Evolutionary conservation across 2,113 vertebrate genomes (phyloP), one percentile per base, ranked within the genome.

Genomic region (Sylvietta virens): DNA sequence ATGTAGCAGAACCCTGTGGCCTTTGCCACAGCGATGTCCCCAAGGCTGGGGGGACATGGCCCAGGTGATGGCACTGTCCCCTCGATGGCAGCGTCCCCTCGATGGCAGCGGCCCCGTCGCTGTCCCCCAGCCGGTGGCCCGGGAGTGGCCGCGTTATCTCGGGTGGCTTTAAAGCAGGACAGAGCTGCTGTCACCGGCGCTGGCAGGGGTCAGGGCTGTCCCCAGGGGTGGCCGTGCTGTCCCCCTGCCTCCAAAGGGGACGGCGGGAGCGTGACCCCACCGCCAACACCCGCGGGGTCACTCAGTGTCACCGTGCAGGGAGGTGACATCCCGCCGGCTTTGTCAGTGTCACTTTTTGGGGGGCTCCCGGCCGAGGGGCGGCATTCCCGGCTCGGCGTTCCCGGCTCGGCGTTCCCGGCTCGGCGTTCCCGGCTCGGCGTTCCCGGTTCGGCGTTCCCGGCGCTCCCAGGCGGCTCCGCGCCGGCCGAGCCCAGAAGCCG

Each of bases 401-500:
- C 70, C 13, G 40, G 33, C 9, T 19, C 5, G 11, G 28, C 24
- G 4, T 47, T 28, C 72, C 54, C 54, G 19, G 54, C 2, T 24
- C 7, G 4, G 53, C 24, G 13, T 71, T 57, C 71, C 71, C 33
- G 12, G 56, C 6, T 11, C 3, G 13, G 14, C 14, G 2, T 45
- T 35, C 71, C 71, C 53, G 19, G n/a, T 4, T 37, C 21, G 16
- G 44, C 27, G 3, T 60, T 61, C 56, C 62, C 42, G 51, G 51
- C 78, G 15, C 70, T 95, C 94, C 94, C 94, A 86, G 40, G 57
- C 40, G 8, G 31, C 79, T 26, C 76, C 21, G 82, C 87, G 81
- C 91, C 69, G 10, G 33, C 80, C 40, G 17, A 81, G 81, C 95
- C 90, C 64, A 2, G 47, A 92, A 96, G 95, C 77, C n/a, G 69